A percentile compares a stretch with the other conserved stretches of the same genome.
Conservation (phyloP, 2,888 invertebrate species). For the Pyralis farinalis region DNA sequence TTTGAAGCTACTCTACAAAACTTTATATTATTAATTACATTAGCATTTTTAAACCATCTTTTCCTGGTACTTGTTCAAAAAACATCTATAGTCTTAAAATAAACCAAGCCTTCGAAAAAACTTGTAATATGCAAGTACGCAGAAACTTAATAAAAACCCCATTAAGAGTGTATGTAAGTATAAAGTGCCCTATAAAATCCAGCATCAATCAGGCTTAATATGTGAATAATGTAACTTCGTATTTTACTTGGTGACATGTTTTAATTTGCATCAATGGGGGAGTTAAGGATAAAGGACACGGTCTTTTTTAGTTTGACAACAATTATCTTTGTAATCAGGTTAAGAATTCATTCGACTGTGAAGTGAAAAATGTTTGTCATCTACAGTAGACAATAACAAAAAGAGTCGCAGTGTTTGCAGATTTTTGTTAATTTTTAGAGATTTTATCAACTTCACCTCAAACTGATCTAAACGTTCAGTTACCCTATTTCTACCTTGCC, state of each 20-base stretch:
- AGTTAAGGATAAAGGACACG: background rate
- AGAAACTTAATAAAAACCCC: conserved; percentile 2
- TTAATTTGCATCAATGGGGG: background rate
- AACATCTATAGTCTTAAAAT: background rate
- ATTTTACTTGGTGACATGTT: background rate
- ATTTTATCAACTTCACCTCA: too few relatives aligned
- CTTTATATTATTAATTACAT: too few relatives aligned
- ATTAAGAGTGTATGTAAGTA: background rate
- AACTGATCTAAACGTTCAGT: too few relatives aligned
- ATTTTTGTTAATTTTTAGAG: too few relatives aligned
- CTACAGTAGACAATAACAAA: too few relatives aligned
- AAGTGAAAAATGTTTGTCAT: too few relatives aligned
- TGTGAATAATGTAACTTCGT: background rate
- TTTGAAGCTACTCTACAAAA: too few relatives aligned
- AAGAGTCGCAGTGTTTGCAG: too few relatives aligned
- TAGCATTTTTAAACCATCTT: background rate
- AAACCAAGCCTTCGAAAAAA: conserved; percentile 1
- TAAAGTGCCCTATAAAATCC: conserved; percentile 6
- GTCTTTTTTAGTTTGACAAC: too few relatives aligned
- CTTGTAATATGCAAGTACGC: background rate
- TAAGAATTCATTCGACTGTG: too few relatives aligned
- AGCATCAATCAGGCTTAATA: conserved; percentile 3
- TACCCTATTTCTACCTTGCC: too few relatives aligned
- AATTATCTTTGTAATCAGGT: too few relatives aligned
- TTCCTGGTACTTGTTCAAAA: background rate